Evolutionary conservation across 2,113 vertebrate species (phyloP).

Genomic region (Syngnathus scovelli): DNA sequence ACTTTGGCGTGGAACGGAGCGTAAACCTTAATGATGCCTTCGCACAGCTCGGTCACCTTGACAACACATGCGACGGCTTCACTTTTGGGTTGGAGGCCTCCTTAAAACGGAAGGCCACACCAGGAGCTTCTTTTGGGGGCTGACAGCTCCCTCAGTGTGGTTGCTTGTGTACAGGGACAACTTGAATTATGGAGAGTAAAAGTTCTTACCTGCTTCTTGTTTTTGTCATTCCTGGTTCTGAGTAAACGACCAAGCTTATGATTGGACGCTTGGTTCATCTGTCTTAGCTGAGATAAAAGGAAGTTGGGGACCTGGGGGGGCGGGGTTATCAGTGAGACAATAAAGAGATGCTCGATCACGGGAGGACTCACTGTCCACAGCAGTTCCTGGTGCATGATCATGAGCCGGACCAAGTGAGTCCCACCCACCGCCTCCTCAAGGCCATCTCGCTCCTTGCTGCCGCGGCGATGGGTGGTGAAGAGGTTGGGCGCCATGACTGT

Average conservation of each 20-base stretch:
- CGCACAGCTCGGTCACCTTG: constrained; percentile 80
- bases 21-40: constrained; percentile 88
- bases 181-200: too few species aligned
- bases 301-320: constrained; percentile 83
- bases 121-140: too few species aligned
- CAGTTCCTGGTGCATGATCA: constrained; percentile 88
- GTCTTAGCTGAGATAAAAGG: constrained; percentile 86
- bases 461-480: constrained; percentile 71
- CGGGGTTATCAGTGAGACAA: constrained; percentile 11
- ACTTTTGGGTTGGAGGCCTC: too few species aligned
- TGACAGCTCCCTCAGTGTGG: too few species aligned
- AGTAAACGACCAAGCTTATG: constrained; percentile 75
- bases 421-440: constrained; percentile 81
- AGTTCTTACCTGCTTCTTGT: constrained; percentile 71
- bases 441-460: constrained; percentile 81
- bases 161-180: too few species aligned
- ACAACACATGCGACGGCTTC: neutral
- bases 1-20: constrained; percentile 90
- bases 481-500: constrained; percentile 95
- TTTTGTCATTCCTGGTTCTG: constrained; percentile 77
- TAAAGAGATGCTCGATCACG: neutral
- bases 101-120: too few species aligned
- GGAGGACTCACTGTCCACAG: constrained; percentile 82
- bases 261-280: constrained; percentile 84
- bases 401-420: constrained; percentile 79